Percentiles rank a stretch among this genome's conserved stretches.
These are phyloP conservation scores for Muschampia plurimacula DNA, from an alignment of 2,888 invertebrate genomes.

Conservation along the genomic window DNA sequence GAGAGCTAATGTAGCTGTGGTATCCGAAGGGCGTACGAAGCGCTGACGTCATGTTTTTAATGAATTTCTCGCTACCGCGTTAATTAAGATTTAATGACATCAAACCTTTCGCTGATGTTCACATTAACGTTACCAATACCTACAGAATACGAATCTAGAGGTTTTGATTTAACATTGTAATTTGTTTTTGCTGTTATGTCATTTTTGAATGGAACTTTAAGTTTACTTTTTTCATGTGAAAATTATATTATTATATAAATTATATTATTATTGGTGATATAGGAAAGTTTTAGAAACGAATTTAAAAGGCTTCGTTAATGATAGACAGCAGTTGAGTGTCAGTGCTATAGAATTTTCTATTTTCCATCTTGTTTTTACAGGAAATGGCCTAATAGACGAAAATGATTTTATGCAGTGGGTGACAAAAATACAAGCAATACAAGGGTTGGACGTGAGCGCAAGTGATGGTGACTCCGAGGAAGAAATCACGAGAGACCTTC, in stretches of 20 bases:
- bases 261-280: too few relatives aligned
- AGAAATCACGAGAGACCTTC: conserved; percentile 91
- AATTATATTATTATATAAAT: too few relatives aligned
- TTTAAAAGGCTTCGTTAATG: too few relatives aligned
- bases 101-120: conserved; percentile 62
- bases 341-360: neutral
- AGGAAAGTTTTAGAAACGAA: too few relatives aligned
- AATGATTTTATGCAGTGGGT: conserved; percentile 93
- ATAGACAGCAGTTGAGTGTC: neutral
- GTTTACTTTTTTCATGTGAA: too few relatives aligned
- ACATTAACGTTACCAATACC: conserved; percentile 57
- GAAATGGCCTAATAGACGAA: conserved; percentile 91
- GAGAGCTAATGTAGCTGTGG: conserved; percentile 40
- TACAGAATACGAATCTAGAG: conserved; percentile 32
- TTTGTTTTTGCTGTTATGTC: neutral
- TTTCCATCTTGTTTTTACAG: conserved; percentile 63
- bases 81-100: conserved; percentile 73
- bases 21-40: conserved; percentile 18
- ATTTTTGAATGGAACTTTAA: neutral
- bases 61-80: conserved; percentile 58
- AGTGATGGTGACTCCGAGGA: conserved; percentile 86
- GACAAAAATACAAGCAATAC: conserved; percentile 89
- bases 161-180: neutral
- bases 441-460: conserved; percentile 85
- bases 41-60: conserved; percentile 63